Conservation (phyloP, 2,797 vertebrate species). For the Strix occidentalis region DNA sequence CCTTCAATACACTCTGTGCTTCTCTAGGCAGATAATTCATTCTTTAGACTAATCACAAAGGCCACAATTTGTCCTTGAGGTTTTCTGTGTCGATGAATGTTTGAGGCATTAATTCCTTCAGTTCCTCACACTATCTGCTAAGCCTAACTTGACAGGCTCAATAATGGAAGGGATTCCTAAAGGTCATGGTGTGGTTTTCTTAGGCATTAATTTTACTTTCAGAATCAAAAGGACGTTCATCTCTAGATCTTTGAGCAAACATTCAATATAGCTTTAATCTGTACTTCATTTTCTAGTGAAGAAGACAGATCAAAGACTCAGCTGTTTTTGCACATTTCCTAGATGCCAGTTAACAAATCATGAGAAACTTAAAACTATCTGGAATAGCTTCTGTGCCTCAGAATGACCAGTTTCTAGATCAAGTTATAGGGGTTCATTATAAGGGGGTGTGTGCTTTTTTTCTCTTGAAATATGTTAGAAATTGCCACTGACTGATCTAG, state of each 20-base stretch:
- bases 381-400: not conserved
- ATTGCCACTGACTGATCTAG: not conserved
- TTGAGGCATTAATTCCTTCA: too few relatives aligned
- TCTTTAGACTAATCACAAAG: too few relatives aligned
- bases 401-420: not conserved
- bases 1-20: too few relatives aligned
- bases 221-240: not conserved
- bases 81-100: too few relatives aligned
- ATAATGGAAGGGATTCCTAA: not conserved
- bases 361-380: not conserved
- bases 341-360: not conserved
- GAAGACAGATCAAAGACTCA: not conserved
- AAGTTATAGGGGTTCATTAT: not conserved
- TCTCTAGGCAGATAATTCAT: too few relatives aligned
- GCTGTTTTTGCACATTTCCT: not conserved
- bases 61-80: too few relatives aligned
- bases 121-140: not conserved
- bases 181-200: not conserved
- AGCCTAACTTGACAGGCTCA: not conserved
- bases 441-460: fast-evolving
- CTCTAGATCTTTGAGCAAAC: not conserved
- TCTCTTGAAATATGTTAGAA: not conserved
- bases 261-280: not conserved
- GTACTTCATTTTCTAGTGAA: not conserved
- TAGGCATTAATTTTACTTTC: not conserved